phyloP scores from a whole-genome alignment of 2,888 invertebrate genomes.

The Drosophila anomalata region DNA sequence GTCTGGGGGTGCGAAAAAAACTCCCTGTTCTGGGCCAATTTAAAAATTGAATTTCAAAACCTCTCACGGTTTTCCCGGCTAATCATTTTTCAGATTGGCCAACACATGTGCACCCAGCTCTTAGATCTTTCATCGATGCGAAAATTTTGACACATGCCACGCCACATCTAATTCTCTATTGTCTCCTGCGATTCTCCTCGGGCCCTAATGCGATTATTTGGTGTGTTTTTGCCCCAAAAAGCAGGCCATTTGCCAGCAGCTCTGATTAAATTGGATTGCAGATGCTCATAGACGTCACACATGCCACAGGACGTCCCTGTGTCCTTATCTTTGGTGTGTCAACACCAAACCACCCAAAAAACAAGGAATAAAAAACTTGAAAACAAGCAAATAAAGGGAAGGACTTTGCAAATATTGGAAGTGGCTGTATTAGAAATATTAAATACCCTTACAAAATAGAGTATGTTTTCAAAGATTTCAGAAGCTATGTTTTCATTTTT shows the following conservation, averaged over 20 bases:
- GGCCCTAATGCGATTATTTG: conserved; percentile 73
- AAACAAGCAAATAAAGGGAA: conserved; percentile 26
- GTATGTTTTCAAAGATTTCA: too few relatives aligned
- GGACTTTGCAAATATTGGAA: neutral
- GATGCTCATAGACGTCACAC: conserved; percentile 79
- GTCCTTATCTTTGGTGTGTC: conserved; percentile 41
- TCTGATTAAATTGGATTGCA: conserved; percentile 75
- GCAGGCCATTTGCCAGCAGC: conserved; percentile 53
- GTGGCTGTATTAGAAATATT: neutral
- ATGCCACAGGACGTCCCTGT: conserved; percentile 54
- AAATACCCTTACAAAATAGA: conserved; percentile 20
- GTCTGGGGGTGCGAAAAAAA: neutral
- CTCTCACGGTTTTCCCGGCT: conserved; percentile 51
- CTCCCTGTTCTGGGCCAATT: conserved; percentile 55
- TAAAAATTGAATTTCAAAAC: conserved; percentile 75
- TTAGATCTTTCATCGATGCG: conserved; percentile 37
- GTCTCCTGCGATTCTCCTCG: conserved; percentile 16
- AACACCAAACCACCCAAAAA: conserved; percentile 67
- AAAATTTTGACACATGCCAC: conserved; percentile 71
- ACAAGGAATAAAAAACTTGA: conserved; percentile 31
- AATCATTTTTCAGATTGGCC: conserved; percentile 54
- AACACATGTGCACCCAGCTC: conserved; percentile 50
- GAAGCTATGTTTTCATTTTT: too few relatives aligned
- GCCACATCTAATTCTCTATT: conserved; percentile 42
- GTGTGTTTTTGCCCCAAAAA: conserved; percentile 50